Evolutionary conservation across 2,888 invertebrate species (phyloP).

Genomic region (Julus scanicus): DNA sequence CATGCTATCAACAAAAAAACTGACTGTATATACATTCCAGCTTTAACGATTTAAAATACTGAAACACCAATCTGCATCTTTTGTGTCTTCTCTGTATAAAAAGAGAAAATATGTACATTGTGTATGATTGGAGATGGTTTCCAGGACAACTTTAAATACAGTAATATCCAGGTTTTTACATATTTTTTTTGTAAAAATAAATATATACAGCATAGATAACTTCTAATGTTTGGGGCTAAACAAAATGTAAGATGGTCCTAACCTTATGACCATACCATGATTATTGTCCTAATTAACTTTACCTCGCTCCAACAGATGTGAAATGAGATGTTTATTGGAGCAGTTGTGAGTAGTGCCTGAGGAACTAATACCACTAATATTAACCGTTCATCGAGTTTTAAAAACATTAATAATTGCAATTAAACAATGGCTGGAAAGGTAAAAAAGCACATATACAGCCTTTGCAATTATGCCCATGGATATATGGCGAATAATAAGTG

Average conservation of each 20-base stretch:
- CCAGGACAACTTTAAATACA: too few species aligned
- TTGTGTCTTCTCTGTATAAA: too few species aligned
- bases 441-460: neutral
- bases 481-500: neutral
- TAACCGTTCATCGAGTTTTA: neutral
- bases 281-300: too few species aligned
- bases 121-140: too few species aligned
- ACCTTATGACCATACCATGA: neutral
- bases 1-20: neutral
- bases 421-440: neutral
- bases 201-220: too few species aligned
- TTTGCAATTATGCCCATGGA: neutral
- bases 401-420: constrained; percentile 28
- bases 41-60: neutral
- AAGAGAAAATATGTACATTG: too few species aligned
- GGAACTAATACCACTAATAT: neutral
- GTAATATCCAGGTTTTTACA: too few species aligned
- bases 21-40: neutral
- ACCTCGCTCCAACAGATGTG: neutral
- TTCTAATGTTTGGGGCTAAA: neutral
- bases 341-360: neutral
- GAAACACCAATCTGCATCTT: neutral
- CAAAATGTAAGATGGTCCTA: neutral
- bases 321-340: neutral
- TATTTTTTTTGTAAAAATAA: too few species aligned